These are phyloP conservation scores for Hemichromis elongatus DNA, from an alignment of 2,113 vertebrate genomes.

Conservation along the genomic window DNA sequence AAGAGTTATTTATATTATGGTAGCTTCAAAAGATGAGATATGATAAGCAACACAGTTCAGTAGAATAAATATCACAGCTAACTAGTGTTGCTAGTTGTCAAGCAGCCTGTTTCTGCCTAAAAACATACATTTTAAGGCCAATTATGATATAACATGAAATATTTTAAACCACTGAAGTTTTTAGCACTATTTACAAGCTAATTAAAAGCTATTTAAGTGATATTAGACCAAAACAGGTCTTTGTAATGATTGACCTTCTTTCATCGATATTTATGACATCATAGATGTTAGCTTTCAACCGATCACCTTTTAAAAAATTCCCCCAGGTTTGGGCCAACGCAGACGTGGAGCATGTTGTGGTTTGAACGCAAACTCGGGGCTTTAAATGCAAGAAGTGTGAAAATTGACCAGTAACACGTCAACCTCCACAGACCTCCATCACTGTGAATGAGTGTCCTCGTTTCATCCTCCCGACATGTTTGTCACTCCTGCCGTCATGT, in stretches of 20 bases:
- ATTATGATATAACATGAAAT: not conserved
- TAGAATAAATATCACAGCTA: not conserved
- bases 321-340: not conserved
- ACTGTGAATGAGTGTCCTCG: slow-evolving; percentile 1
- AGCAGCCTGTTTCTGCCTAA: not conserved
- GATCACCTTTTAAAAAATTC: not conserved
- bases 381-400: not conserved
- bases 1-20: not conserved
- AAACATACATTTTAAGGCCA: not conserved
- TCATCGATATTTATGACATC: not conserved
- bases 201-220: not conserved
- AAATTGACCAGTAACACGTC: not conserved
- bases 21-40: not conserved
- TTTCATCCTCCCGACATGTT: not conserved
- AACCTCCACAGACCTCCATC: slow-evolving; percentile 8
- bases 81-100: not conserved
- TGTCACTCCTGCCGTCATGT: not conserved
- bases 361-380: slow-evolving; percentile 17
- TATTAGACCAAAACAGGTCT: not conserved
- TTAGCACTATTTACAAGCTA: not conserved
- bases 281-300: not conserved
- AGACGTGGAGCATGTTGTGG: not conserved
- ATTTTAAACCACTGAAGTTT: not conserved
- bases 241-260: not conserved
- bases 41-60: not conserved